Evolutionary conservation across 2,113 vertebrate genomes (phyloP).

Genomic region (Azemiops feae): DNA sequence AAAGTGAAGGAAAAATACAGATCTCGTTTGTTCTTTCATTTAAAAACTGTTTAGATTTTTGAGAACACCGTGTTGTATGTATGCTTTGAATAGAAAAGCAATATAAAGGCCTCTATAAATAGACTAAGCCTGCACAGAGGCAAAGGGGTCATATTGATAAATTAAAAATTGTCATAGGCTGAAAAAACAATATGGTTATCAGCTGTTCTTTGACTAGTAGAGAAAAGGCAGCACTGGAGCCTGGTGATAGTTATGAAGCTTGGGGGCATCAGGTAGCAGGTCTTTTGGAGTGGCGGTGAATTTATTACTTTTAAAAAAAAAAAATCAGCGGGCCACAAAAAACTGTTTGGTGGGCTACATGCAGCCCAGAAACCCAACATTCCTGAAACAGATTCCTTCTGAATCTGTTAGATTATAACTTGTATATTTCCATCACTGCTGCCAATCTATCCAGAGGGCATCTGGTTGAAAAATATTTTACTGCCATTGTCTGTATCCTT

Average conservation of each 20-base stretch:
- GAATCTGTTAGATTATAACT: background rate
- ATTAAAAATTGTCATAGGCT: background rate
- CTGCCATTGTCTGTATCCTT: background rate
- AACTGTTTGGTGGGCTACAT: background rate
- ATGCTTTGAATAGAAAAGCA: background rate
- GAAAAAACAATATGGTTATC: background rate
- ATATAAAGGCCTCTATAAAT: background rate
- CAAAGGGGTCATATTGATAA: background rate
- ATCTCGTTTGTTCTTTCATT: background rate
- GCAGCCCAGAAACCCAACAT: background rate
- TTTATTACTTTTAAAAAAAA: background rate
- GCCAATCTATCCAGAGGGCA: background rate
- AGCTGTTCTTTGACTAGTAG: background rate
- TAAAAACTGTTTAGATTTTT: background rate
- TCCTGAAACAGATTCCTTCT: background rate
- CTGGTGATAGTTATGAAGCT: background rate
- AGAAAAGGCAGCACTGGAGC: background rate
- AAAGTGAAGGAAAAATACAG: background rate
- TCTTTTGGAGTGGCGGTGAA: background rate
- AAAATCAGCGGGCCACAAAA: background rate
- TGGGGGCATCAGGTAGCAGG: background rate
- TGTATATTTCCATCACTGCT: background rate
- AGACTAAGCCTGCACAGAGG: background rate
- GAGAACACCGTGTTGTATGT: background rate
- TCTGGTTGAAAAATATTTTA: background rate